Evolutionary conservation across 2,888 invertebrate species (phyloP), one percentile per base, ranked within the genome.

Genomic region (Eupithecia centaureata): DNA sequence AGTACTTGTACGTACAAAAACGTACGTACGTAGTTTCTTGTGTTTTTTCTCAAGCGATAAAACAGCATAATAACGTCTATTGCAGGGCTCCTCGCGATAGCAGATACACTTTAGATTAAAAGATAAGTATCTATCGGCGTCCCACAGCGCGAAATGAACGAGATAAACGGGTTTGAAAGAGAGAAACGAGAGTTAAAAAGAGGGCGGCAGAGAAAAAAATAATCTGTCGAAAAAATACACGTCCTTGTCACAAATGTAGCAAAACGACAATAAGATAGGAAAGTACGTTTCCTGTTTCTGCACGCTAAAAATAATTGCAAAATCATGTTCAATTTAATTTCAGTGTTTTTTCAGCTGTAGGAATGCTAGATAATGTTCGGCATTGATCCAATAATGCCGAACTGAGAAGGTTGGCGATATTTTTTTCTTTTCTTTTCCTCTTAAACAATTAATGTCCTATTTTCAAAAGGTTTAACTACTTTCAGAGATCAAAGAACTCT

Each of bases 221-320:
- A n/a, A n/a, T 30, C 5, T 59, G 12, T 51, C 47, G 5, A 38
- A 35, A 60, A 18, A 42, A n/a, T 28, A 28, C 27, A n/a, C 30
- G 61, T 25, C 47, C 61, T 61, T 47, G 61, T 18, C 28, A 30
- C 61, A 61, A 27, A 42, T 18, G 27, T 18, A 47, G 22, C 2
- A n/a, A 60, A 61, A 61, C 61, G 42, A 61, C 61, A 61, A 47
- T 30, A 60, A 35, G 8, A 59, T 25, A 59, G 8, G 35, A 47
- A 0, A 12, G 10, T 8, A 15, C 15, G 33, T 35, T 59, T 59
- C 59, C 38, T 38, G 27, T 28, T 54, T 54, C 25, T 52, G 52
- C 5, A n/a, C 7, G 56, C 30, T 56, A n/a, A 56, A 56, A 56
- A 56, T 56, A 56, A 56, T 30, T 51, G 27, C 52, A 47, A 52